Conservation (phyloP, 2,113 vertebrate genomes). For the Rousettus leschenaultii region DNA sequence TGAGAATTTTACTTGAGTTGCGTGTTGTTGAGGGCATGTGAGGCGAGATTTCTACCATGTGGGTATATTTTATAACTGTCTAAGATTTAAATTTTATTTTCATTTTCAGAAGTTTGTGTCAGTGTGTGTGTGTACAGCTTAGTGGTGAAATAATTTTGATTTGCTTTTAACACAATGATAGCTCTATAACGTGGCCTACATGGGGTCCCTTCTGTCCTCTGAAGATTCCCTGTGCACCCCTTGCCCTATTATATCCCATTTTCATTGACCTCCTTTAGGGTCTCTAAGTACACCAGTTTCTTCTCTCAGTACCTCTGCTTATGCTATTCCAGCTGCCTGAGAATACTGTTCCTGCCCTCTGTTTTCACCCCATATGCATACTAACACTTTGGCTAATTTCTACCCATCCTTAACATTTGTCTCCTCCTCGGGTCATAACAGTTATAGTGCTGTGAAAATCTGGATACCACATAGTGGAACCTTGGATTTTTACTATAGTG, state of each 20-base stretch:
- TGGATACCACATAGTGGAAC: background rate
- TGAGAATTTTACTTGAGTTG: background rate
- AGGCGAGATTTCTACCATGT: background rate
- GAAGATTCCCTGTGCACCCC: background rate
- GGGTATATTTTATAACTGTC: background rate
- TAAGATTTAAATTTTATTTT: constrained; percentile 27
- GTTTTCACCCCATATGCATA: background rate
- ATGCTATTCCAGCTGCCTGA: background rate
- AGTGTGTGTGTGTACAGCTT: background rate
- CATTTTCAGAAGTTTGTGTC: background rate
- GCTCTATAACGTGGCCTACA: background rate
- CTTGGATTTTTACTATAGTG: background rate
- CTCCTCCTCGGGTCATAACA: background rate
- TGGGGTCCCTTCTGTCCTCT: background rate
- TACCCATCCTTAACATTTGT: background rate
- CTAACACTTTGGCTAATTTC: background rate
- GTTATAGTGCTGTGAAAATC: no score
- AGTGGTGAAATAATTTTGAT: background rate
- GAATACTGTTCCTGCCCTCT: background rate
- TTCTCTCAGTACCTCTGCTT: background rate
- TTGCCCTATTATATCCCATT: no score
- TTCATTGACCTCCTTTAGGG: background rate
- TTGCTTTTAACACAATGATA: background rate
- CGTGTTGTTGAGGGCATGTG: background rate
- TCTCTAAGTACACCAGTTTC: background rate